Percentiles rank a stretch among this genome's conserved stretches.
Conservation (phyloP, 2,888 invertebrate species). For the Cerastis rubricosa region DNA sequence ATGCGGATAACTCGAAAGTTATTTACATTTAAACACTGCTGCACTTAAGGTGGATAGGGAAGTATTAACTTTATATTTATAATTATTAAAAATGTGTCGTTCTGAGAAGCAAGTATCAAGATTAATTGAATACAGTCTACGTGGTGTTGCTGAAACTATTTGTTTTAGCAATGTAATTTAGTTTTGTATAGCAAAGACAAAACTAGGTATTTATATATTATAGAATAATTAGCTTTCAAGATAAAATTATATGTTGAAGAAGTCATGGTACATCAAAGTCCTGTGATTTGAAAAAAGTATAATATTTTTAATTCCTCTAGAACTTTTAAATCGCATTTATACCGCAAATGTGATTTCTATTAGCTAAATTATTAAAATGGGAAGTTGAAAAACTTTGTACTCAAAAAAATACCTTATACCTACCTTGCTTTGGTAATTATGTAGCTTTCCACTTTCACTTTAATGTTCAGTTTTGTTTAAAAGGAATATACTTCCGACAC, state of each 20-base stretch:
- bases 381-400: background rate
- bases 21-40: constrained; percentile 86
- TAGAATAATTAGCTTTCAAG: constrained; percentile 33
- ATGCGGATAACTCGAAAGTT: constrained; percentile 87
- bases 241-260: constrained; percentile 16
- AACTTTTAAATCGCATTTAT: constrained; percentile 57
- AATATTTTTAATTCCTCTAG: constrained; percentile 28
- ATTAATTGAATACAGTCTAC: constrained; percentile 43
- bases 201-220: constrained; percentile 31
- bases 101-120: constrained; percentile 56
- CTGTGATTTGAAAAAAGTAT: constrained; percentile 45
- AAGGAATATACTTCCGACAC: constrained; percentile 11
- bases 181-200: constrained; percentile 25
- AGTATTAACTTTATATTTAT: constrained; percentile 64
- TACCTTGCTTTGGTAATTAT: constrained; percentile 5
- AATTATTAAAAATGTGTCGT: constrained; percentile 47
- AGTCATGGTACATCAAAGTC: constrained; percentile 29
- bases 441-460: constrained; percentile 17
- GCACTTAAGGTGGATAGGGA: constrained; percentile 89
- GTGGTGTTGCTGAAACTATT: constrained; percentile 28
- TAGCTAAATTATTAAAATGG: constrained; percentile 22
- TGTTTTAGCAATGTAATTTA: constrained; percentile 25
- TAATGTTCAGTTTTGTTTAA: constrained; percentile 32
- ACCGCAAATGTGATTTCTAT: constrained; percentile 48
- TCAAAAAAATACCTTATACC: too few species aligned